Conservation (phyloP, 2,113 vertebrate species). For the Neopipo cinnamomea region DNA sequence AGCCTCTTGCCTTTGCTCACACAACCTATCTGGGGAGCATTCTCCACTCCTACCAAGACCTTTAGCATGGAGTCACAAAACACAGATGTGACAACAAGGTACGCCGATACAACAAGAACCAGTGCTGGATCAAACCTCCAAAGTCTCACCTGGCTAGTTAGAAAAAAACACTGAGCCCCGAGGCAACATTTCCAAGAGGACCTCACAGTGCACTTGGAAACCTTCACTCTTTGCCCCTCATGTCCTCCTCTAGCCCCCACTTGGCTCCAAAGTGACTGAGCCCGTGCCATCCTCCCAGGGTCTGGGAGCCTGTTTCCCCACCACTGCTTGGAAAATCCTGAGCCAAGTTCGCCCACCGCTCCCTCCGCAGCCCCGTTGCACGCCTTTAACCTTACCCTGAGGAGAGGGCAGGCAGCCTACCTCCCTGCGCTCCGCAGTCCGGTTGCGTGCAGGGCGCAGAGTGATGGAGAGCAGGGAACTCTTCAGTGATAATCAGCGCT, state of each 20-base stretch:
- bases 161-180: background rate
- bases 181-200: background rate
- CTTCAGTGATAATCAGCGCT: conserved; percentile 48
- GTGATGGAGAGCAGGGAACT: conserved; percentile 45
- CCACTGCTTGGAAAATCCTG: background rate
- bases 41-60: background rate
- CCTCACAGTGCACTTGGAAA: background rate
- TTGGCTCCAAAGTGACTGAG: background rate
- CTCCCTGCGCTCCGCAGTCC: conserved; percentile 41
- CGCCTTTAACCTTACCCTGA: background rate
- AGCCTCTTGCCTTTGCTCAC: background rate
- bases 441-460: conserved; percentile 10
- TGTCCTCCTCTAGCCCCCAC: background rate
- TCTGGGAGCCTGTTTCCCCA: background rate
- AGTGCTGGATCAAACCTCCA: background rate
- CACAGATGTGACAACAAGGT: background rate
- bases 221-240: background rate
- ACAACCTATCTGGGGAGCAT: background rate
- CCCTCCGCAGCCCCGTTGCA: background rate
- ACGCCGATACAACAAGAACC: background rate
- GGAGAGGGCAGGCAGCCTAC: conserved; percentile 44
- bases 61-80: background rate
- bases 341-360: background rate
- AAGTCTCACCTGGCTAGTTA: background rate
- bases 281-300: background rate